Base-by-base conservation (phyloP, 37 sponge, comb jelly and placozoan genomes). In the Spongilla lacustris region DNA sequence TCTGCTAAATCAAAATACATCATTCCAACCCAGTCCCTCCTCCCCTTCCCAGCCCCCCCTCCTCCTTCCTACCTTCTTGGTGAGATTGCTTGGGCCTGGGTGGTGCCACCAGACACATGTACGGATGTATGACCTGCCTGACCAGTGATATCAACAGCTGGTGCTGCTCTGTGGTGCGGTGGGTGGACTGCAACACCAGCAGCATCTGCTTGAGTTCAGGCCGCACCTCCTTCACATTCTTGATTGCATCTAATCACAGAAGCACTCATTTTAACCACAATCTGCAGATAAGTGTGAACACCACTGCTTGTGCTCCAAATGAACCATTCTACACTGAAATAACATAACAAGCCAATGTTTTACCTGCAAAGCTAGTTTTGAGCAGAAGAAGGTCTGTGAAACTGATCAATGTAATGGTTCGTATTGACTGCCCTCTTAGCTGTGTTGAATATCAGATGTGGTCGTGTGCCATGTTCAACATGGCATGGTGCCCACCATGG, bases 151-250 rank as follows among this genome's bases (percentile, higher is more conserved):
- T 58, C 5, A 93, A 68, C 46, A 27, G 0, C 36, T 48, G 86
- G 71, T 75, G 89, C 67, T 83, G 66, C 0, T 86, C 85, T 29
- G 90, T 86, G 3, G 83, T 50, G 2, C 68, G 80, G 31, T 75
- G 81, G 38, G 91, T 87, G 75, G 87, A 86, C 83, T 92, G 93
- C 4, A 95, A 75, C 27, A 95, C 93, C 31, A 95, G 88, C 31
- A 95, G 73, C 96, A 95, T 95, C 70, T 95, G 96, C 67, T 77
- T 72, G 24, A 95, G 87, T 50, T 90, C 78, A 30, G 90, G 91
- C 2, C 85, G 82, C 19, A 90, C 25, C 25, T 50, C 33, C 11
- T 33, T 85, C 26, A 31, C 76, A 21, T 36, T 28, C 34, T 80
- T 77, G 66, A 91, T 78, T 19, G 92, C 92, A 38, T 91, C 92